Base-by-base conservation (phyloP, 2,888 invertebrate species). In the Drosophila sordidapex region DNA sequence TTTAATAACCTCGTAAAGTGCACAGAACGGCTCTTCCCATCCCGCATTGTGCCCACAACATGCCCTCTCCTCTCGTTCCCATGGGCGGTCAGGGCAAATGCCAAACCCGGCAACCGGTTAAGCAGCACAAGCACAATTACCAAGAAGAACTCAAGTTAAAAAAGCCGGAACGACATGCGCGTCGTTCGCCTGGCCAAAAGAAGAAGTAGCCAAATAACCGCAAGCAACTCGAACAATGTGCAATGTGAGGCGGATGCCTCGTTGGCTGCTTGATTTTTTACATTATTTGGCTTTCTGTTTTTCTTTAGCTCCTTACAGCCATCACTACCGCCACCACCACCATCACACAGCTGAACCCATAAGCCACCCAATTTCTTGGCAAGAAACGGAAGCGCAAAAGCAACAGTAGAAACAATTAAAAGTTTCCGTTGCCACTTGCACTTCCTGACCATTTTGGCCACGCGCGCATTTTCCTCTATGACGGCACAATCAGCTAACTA, bases 401-500 rank as follows among this genome's bases (percentile, higher is more conserved):
- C 87, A 89, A 84, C 78, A 71, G 83, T 88, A 89, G 88, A 87
- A 87, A 87, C 87, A 87, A 87, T 87, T 87, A 87, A 87, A 87
- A 87, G 89, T 89, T 87, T 87, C 86, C 89, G 86, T 81, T 89
- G 86, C 79, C 86, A 87, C 86, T 87, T 87, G 83, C 73, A 83
- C 83, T 87, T 86, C 89, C 88, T 83, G 86, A 66, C 81, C 87
- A 81, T 76, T 83, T 79, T 82, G 76, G 72, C 76, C 83, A 84
- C 79, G 64, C 68, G 54, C 65, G 33, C 27, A 18, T 21, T 46
- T 40, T 63, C 53, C 60, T 57, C 57, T 57, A 66, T 67, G 56
- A 62, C 31, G 64, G 53, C 69, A 54, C 70, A 67, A 66, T 72
- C 79, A 66, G 51, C 40, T 52, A 54, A 54, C 64, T 60, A 59